phyloP scores from a whole-genome alignment of 2,797 vertebrate genomes.

The Caiman crocodilus region DNA sequence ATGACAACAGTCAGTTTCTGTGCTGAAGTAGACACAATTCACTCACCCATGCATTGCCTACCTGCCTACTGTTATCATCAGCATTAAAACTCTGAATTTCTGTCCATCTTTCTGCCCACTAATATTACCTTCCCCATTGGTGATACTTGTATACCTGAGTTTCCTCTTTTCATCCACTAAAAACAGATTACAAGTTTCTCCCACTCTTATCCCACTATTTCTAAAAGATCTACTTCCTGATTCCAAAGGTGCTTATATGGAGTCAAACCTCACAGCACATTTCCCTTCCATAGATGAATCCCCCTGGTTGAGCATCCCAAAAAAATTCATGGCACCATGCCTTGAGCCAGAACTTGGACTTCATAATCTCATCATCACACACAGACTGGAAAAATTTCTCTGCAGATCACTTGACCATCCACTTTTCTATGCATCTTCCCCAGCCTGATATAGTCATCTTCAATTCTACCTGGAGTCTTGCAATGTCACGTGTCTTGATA shows the following conservation, averaged over 20 bases:
- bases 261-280: neutral
- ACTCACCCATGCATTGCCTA: neutral
- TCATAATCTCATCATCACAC: neutral
- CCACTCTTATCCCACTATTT: neutral
- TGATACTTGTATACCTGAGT: neutral
- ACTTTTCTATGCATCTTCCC: too few species aligned
- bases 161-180: neutral
- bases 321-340: neutral
- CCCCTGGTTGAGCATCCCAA: neutral
- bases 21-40: neutral
- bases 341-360: neutral
- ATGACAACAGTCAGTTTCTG: neutral
- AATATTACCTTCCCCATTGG: neutral
- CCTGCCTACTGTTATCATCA: neutral
- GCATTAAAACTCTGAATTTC: neutral
- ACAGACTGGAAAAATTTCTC: neutral
- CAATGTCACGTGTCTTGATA: neutral
- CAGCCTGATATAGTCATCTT: neutral
- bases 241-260: neutral
- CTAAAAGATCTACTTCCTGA: neutral
- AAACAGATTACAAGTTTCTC: rapidly evolving
- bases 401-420: neutral
- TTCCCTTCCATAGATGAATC: neutral
- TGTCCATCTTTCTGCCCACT: neutral
- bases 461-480: neutral